These are phyloP conservation scores for Magallana gigas DNA, from an alignment of 1,140 invertebrate genomes.

Conservation along the genomic window DNA sequence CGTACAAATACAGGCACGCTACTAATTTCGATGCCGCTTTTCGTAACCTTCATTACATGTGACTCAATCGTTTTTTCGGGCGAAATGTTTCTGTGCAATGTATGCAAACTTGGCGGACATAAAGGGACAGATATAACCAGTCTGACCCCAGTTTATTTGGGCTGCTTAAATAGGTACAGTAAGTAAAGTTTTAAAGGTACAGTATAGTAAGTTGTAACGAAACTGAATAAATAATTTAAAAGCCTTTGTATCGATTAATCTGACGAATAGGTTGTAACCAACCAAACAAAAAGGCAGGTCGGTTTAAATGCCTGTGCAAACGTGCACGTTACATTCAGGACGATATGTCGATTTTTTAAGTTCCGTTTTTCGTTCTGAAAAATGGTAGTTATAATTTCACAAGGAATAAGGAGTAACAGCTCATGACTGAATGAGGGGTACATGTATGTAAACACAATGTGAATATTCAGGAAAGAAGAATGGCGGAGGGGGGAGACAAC, in stretches of 20 bases:
- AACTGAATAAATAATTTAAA: not conserved
- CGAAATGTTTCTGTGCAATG: too few species aligned
- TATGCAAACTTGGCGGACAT: too few species aligned
- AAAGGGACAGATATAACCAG: too few species aligned
- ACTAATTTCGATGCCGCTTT: too few species aligned
- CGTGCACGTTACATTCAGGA: not conserved
- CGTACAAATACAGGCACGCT: too few species aligned
- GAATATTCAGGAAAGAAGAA: not conserved
- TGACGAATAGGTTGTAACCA: conserved; percentile 17
- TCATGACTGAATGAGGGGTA: not conserved
- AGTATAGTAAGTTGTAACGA: not conserved
- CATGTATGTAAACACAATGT: not conserved
- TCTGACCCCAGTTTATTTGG: not conserved
- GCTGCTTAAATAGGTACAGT: not conserved
- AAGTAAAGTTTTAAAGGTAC: not conserved
- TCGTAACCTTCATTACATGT: too few species aligned
- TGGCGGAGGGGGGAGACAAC: conserved; percentile 5
- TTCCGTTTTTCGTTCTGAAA: not conserved
- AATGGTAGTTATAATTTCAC: not conserved
- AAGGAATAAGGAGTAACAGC: too few species aligned
- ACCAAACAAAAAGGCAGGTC: not conserved
- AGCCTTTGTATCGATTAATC: conserved; percentile 12
- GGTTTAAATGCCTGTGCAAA: conserved; percentile 16
- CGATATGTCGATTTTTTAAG: not conserved
- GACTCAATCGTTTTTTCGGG: too few species aligned